Evolutionary conservation across 2,888 invertebrate species (phyloP).

Genomic region (Lasioglossum malachurum): DNA sequence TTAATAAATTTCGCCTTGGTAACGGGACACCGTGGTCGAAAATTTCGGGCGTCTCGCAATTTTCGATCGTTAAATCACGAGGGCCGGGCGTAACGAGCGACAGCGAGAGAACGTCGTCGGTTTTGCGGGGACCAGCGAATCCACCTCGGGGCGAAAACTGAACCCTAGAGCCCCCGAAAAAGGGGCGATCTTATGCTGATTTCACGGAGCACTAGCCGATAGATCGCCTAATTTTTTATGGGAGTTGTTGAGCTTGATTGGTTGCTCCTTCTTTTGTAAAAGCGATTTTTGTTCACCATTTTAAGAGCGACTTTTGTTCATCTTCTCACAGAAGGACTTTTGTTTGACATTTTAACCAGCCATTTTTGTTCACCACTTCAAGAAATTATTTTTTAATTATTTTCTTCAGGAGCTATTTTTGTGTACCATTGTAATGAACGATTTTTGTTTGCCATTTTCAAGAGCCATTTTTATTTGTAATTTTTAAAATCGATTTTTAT

Average conservation of each 20-base stretch:
- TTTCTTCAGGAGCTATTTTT: too few species aligned
- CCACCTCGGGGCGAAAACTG: constrained; percentile 33
- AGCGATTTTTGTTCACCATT: neutral
- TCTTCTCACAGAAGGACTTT: neutral
- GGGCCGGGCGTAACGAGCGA: constrained; percentile 54
- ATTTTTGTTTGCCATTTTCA: too few species aligned
- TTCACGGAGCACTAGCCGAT: constrained; percentile 29
- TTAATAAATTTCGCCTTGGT: constrained; percentile 69
- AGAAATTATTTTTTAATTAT: too few species aligned
- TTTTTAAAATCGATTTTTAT: neutral
- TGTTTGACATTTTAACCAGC: too few species aligned
- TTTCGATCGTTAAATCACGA: constrained; percentile 65
- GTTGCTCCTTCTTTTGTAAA: neutral
- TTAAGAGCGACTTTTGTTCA: neutral
- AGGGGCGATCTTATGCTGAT: constrained; percentile 44
- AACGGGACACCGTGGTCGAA: constrained; percentile 64
- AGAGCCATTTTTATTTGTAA: too few species aligned
- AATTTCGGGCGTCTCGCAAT: constrained; percentile 63
- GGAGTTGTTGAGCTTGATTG: constrained; percentile 32
- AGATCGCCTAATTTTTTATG: constrained; percentile 4
- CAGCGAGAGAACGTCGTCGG: constrained; percentile 24
- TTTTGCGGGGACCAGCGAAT: neutral
- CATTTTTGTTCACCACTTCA: too few species aligned
- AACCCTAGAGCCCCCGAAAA: constrained; percentile 17
- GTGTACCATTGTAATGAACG: too few species aligned